Evolutionary conservation across 2,113 vertebrate genomes (phyloP).

Genomic region (Puffinus mauretanicus): DNA sequence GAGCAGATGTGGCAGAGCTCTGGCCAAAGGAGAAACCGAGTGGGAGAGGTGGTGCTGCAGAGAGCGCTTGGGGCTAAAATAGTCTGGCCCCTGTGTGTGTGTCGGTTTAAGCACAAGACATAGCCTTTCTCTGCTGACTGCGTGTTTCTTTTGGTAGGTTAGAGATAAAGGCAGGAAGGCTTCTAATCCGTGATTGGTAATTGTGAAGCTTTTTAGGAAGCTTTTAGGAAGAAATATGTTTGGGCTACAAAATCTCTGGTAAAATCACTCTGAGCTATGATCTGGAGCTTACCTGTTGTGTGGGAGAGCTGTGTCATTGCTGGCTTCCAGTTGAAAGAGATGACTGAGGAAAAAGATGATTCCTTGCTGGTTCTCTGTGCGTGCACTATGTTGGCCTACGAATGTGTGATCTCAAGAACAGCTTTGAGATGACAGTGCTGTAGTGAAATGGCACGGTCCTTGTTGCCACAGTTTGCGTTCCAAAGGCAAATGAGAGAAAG

Average conservation of each 20-base stretch:
- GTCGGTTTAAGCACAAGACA: background rate
- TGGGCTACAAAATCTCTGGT: background rate
- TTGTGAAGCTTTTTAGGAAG: background rate
- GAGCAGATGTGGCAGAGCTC: background rate
- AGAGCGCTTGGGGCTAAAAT: background rate
- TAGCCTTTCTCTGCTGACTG: background rate
- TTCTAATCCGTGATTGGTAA: background rate
- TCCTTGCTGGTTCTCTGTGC: background rate
- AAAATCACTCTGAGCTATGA: background rate
- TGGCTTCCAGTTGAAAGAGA: background rate
- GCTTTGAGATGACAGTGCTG: background rate
- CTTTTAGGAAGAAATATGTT: background rate
- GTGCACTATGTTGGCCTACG: rapidly evolving
- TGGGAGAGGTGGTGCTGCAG: background rate
- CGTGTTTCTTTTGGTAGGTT: background rate
- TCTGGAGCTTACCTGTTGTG: background rate
- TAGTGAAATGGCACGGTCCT: background rate
- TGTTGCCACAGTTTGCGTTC: rapidly evolving
- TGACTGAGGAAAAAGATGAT: background rate
- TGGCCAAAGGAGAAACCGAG: background rate
- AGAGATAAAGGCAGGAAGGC: background rate
- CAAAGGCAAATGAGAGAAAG: background rate
- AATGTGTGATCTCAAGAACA: rapidly evolving
- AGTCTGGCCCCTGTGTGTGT: background rate
- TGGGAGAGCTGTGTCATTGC: background rate